Evolutionary conservation across 2,113 vertebrate species (phyloP).

Genomic region (Coracopsis vasa): DNA sequence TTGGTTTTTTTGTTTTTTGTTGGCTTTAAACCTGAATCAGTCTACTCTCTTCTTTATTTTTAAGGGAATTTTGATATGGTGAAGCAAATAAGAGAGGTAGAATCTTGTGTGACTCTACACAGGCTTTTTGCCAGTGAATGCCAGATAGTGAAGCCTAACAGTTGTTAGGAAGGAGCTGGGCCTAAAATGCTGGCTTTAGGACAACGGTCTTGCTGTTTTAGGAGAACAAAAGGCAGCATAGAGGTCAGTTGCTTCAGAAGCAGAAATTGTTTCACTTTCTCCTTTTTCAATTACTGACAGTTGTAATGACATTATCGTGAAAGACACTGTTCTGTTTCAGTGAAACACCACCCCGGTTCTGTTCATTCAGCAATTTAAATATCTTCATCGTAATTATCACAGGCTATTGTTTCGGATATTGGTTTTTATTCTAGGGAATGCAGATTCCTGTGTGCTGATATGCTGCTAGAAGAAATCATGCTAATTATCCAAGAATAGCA

Average conservation of each 20-base stretch:
- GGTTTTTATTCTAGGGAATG: background rate
- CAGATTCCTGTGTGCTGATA: background rate
- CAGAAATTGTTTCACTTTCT: background rate
- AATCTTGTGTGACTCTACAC: background rate
- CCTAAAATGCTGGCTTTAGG: background rate
- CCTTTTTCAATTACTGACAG: background rate
- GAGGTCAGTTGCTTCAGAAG: background rate
- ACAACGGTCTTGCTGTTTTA: background rate
- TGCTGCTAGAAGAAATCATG: background rate
- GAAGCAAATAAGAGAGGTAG: background rate
- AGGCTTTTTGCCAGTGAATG: background rate
- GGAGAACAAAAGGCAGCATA: background rate
- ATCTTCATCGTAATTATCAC: background rate
- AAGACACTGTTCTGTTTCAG: background rate
- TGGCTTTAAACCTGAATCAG: background rate
- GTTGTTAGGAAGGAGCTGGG: background rate
- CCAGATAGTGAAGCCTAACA: background rate
- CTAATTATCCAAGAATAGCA: background rate
- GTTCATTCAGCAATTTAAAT: background rate
- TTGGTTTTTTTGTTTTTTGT: background rate
- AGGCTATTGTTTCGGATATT: background rate
- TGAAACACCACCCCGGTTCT: background rate
- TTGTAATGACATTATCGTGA: background rate
- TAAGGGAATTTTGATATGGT: fast-evolving
- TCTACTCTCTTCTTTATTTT: background rate